phyloP scores from a whole-genome alignment of 2,797 vertebrate species.

The Meda fulgida region DNA sequence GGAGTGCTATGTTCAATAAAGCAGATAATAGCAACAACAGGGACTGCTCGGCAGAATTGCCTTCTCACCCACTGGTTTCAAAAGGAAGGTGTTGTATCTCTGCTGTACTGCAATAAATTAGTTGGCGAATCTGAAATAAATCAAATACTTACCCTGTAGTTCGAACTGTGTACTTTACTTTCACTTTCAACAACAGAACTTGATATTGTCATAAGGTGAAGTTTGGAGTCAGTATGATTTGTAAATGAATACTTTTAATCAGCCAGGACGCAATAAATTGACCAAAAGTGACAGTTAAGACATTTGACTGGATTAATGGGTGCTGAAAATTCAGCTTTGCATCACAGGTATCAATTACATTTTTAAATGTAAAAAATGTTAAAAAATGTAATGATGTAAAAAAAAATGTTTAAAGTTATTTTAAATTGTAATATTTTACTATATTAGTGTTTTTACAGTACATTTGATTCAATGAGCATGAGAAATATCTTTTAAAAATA shows the following conservation, averaged over 20 bases:
- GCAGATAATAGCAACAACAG: constrained; percentile 77
- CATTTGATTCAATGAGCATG: background rate
- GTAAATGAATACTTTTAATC: background rate
- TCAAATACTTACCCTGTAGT: constrained; percentile 3
- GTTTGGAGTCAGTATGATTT: background rate
- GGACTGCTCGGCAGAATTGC: constrained; percentile 63
- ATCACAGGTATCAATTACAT: background rate
- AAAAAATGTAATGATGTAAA: too few relatives aligned
- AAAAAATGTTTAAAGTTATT: too few relatives aligned
- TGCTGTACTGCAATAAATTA: constrained; percentile 23
- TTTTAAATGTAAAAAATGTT: background rate
- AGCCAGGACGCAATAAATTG: background rate
- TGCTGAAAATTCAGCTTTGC: background rate
- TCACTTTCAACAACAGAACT: background rate
- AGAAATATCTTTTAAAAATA: too few relatives aligned
- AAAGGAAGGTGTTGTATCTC: constrained; percentile 44
- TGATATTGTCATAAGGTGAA: background rate
- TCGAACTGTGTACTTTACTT: constrained; percentile 22
- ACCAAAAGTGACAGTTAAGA: background rate
- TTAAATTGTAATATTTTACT: background rate
- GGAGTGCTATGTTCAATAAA: constrained; percentile 80
- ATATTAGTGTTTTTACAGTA: background rate
- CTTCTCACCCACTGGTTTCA: constrained; percentile 58
- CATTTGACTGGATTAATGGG: background rate
- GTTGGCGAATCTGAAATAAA: constrained; percentile 9